These are phyloP conservation scores for Zingel zingel DNA, from an alignment of 2,113 vertebrate genomes.

Conservation along the genomic window DNA sequence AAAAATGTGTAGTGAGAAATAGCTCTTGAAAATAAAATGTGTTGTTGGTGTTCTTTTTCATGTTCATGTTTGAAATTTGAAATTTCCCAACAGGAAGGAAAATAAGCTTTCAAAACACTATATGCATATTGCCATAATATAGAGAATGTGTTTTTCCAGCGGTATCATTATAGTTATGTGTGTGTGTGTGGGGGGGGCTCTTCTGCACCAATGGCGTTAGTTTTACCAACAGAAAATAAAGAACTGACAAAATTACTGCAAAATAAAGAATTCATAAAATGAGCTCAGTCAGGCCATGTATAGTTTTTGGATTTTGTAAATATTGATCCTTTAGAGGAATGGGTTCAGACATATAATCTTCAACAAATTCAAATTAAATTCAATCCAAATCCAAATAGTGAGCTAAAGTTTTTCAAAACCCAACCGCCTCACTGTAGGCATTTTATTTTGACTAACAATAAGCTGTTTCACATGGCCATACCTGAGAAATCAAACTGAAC, in stretches of 20 bases:
- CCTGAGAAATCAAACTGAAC: constrained; percentile 71
- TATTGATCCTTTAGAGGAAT: not conserved
- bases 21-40: not conserved
- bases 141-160: not conserved
- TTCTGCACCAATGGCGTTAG: not conserved
- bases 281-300: constrained; percentile 51
- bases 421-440: not conserved
- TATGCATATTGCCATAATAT: not conserved
- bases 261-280: constrained; percentile 31
- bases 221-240: constrained; percentile 43
- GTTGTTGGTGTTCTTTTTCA: not conserved
- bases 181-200: too few relatives aligned
- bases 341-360: not conserved
- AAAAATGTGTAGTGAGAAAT: not conserved
- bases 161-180: not conserved
- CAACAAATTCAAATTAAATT: too few relatives aligned
- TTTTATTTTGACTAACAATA: not conserved
- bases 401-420: not conserved
- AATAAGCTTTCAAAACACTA: not conserved
- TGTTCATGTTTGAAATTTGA: not conserved
- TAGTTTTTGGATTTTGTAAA: not conserved
- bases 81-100: not conserved
- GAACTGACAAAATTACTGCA: constrained; percentile 5
- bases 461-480: constrained; percentile 30
- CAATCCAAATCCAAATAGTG: not conserved